Percentiles rank a stretch among this genome's conserved stretches.
These are phyloP conservation scores for Pseudopipra pipra DNA, from an alignment of 2,113 vertebrate species.

Conservation along the genomic window DNA sequence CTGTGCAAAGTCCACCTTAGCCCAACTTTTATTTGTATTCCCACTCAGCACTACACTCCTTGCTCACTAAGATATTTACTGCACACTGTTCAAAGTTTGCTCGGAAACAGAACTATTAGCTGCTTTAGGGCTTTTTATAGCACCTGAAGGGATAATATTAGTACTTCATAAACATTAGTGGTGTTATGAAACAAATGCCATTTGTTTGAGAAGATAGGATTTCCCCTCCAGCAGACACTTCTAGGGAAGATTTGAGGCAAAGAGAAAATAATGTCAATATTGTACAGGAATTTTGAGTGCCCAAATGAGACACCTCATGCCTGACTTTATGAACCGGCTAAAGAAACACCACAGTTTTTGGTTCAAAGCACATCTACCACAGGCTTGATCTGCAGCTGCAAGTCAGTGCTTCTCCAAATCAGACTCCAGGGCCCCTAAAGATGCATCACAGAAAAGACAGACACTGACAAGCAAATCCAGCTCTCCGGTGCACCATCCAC, in stretches of 20 bases:
- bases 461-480: background rate
- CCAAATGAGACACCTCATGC: rapidly evolving
- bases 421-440: background rate
- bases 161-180: background rate
- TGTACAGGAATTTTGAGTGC: background rate
- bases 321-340: background rate
- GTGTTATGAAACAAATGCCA: background rate
- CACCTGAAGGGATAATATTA: background rate
- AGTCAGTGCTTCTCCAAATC: background rate
- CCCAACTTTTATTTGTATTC: background rate
- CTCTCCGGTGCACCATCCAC: background rate
- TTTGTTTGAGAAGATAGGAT: background rate
- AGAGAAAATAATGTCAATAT: background rate
- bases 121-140: background rate
- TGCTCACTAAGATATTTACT: background rate
- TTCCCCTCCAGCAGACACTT: background rate
- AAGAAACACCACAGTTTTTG: rapidly evolving
- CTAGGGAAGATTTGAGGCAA: background rate
- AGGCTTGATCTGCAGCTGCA: background rate
- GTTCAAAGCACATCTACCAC: background rate
- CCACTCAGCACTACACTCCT: background rate
- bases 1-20: background rate
- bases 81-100: background rate
- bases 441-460: background rate
- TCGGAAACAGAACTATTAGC: background rate